These are phyloP conservation scores for Gobio gobio DNA, from an alignment of 2,113 vertebrate genomes.

Conservation along the genomic window DNA sequence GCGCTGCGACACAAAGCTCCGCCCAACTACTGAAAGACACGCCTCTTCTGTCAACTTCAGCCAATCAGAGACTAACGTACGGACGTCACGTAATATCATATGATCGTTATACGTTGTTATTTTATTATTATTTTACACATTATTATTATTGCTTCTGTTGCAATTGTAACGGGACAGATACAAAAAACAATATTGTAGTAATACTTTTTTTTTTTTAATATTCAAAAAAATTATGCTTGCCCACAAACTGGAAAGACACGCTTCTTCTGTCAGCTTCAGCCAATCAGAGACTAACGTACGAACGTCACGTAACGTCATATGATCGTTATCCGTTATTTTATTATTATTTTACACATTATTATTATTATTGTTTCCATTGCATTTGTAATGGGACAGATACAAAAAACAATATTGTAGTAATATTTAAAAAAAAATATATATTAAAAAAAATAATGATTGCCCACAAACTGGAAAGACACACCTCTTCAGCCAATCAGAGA, in stretches of 20 bases:
- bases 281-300: slow-evolving; percentile 4
- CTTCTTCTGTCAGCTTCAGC: not conserved
- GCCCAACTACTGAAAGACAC: not conserved
- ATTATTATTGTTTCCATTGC: no score
- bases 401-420: no score
- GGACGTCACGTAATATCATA: no score
- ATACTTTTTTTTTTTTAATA: no score
- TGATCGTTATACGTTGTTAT: not conserved
- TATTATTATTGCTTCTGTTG: no score
- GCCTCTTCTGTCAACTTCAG: not conserved
- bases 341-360: not conserved
- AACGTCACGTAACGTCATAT: no score
- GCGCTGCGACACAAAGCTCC: not conserved
- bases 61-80: slow-evolving; percentile 8
- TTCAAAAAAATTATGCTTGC: no score
- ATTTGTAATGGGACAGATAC: no score
- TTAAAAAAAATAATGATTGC: no score
- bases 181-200: no score
- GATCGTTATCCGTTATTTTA: not conserved
- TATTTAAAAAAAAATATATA: no score
- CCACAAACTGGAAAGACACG: not conserved
- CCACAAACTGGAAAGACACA: not conserved
- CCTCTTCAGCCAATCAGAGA: slow-evolving; percentile 18
- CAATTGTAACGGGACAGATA: no score
- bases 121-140: not conserved